Percentiles rank a stretch among this genome's conserved stretches.
Conservation (phyloP, 2,113 vertebrate genomes). For the Siniperca chuatsi region DNA sequence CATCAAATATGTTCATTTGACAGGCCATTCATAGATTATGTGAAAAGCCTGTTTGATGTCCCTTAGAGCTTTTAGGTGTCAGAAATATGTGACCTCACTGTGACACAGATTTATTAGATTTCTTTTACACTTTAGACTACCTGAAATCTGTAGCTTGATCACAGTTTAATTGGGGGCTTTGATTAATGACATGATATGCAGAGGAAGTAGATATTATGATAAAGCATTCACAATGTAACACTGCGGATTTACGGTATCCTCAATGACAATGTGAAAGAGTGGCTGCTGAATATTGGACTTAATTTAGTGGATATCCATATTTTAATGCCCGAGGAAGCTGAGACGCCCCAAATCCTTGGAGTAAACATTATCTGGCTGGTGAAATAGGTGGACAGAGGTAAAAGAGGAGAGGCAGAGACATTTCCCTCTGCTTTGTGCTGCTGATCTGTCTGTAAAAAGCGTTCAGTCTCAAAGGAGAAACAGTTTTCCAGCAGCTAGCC, state of each 20-base stretch:
- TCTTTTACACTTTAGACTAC: conserved; percentile 29
- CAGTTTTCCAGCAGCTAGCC: conserved; percentile 22
- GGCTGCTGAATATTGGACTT: conserved; percentile 5
- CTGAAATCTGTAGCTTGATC: conserved; percentile 52
- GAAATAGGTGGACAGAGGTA: conserved; percentile 6
- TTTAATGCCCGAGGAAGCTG: conserved; percentile 37
- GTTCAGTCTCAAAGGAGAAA: conserved; percentile 48
- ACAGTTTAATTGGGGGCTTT: conserved; percentile 53
- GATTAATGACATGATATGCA: conserved; percentile 57
- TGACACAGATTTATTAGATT: conserved; percentile 35
- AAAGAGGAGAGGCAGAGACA: conserved; percentile 21
- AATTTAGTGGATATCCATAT: conserved; percentile 24
- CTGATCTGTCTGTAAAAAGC: conserved; percentile 45
- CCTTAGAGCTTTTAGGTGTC: conserved; percentile 40
- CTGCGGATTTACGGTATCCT: conserved; percentile 13
- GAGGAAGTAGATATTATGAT: conserved; percentile 42
- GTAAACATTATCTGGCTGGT: conserved; percentile 52
- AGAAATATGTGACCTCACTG: conserved; percentile 45
- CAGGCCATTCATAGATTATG: conserved; percentile 40
- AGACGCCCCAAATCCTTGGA: conserved; percentile 36
- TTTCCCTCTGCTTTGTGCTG: conserved; percentile 18
- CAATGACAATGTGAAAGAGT: background rate
- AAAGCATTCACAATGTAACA: conserved; percentile 22
- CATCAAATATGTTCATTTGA: conserved; percentile 53
- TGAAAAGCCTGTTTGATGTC: conserved; percentile 50